Evolutionary conservation across 2,888 invertebrate species (phyloP).

Genomic region (Eupithecia centaureata): DNA sequence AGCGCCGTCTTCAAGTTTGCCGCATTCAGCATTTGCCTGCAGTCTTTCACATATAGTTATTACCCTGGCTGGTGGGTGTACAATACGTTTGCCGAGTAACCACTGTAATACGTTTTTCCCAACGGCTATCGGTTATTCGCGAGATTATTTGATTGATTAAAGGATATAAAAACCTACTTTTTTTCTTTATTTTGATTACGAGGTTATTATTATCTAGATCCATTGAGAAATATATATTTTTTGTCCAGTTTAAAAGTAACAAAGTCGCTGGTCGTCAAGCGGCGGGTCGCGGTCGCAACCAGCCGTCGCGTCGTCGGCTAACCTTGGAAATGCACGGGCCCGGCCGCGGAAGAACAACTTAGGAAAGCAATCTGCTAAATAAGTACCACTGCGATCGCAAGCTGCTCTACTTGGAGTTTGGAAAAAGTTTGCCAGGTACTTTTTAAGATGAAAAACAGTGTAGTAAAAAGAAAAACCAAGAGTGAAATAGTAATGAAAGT

Average conservation of each 20-base stretch:
- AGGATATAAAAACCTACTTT: too few relatives aligned
- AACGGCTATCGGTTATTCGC: too few relatives aligned
- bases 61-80: too few relatives aligned
- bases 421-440: neutral
- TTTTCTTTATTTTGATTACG: neutral
- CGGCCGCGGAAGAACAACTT: conserved; percentile 74
- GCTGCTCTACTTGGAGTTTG: conserved; percentile 23
- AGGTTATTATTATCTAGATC: neutral
- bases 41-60: too few relatives aligned
- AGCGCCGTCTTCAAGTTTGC: too few relatives aligned
- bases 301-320: conserved; percentile 3
- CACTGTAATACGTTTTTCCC: too few relatives aligned
- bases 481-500: neutral
- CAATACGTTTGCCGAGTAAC: too few relatives aligned
- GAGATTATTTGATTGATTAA: too few relatives aligned
- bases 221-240: neutral
- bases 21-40: too few relatives aligned
- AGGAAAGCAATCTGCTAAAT: conserved; percentile 79
- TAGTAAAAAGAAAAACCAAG: neutral
- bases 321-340: conserved; percentile 40
- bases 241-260: too few relatives aligned
- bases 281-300: conserved; percentile 1
- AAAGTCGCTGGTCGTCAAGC: neutral
- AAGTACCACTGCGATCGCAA: conserved; percentile 29
- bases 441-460: neutral